Base-by-base conservation (phyloP, 1,140 invertebrate species). In the Callitettix versicolor region DNA sequence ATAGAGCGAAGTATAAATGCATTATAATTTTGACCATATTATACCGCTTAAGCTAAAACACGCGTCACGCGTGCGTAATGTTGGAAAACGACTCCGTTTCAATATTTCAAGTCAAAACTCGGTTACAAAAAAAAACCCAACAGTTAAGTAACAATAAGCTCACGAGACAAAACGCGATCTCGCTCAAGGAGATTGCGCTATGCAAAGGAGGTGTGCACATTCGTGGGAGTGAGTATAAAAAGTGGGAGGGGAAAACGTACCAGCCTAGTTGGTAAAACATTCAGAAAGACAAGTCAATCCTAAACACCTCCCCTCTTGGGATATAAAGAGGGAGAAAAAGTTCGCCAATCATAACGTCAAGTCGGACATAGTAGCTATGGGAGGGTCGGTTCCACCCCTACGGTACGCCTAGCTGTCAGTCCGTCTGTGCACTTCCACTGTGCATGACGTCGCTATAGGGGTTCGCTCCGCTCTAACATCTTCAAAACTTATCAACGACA, bases 211-310 rank as follows among this genome's bases (percentile, higher is more conserved):
- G 42, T 18, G 40, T 24, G 22, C 18, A n/a, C n/a, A n/a, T n/a
- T 14, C 5, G 30, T 15, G 53, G 42, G 44, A 41, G 51, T n/a
- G 33, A 21, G 17, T 7, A 18, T 3, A 20, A 44, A 6, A 12
- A 2, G 18, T 18, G 33, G 47, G 44, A 40, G 44, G 54, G 41
- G 54, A 49, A 20, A 48, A 50, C 38, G n/a, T n/a, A n/a, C n/a
- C n/a, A n/a, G 18, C 53, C 26, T 14, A 48, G 53, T 54, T 54
- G 38, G 33, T 38, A 52, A 52, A 52, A 52, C 49, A 52, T 52
- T 49, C 49, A 38, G 40, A 52, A 40, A 34, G 49, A 52, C 49
- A 52, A 38, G 33, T 52, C 49, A 52, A 52, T 52, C 49, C 33
- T 5, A 7, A 15, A n/a, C n/a, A n/a, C 9, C 49, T 52, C 49